phyloP scores from a whole-genome alignment of 2,888 invertebrate species.

The Mesodorylaimus sp. region DNA sequence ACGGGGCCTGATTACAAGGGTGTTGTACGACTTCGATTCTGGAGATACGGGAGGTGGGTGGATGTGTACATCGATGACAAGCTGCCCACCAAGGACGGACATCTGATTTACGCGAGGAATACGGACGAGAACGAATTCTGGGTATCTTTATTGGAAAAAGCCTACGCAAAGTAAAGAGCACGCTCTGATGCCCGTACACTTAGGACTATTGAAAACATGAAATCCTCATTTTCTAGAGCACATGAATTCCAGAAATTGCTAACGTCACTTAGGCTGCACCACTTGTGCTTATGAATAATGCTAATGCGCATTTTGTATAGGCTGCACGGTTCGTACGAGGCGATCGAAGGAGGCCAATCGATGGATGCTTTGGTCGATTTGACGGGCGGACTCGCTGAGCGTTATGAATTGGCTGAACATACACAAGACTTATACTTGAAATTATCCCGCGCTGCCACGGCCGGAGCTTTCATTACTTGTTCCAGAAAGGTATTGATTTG shows the following conservation, averaged over 20 bases:
- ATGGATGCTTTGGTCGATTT: constrained; percentile 37
- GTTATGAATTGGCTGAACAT: constrained; percentile 26
- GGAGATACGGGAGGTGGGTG: constrained; percentile 35
- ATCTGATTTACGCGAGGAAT: constrained; percentile 30
- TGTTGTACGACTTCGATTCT: constrained; percentile 32
- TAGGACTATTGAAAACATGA: too few relatives aligned
- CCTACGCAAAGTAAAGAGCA: constrained; percentile 35
- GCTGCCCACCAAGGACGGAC: constrained; percentile 21
- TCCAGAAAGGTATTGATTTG: constrained; percentile 30
- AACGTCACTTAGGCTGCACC: too few relatives aligned
- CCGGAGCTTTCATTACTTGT: constrained; percentile 35
- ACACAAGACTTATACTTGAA: constrained; percentile 28
- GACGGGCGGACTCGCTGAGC: constrained; percentile 36
- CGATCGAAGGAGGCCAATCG: constrained; percentile 35
- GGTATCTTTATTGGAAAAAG: constrained; percentile 35
- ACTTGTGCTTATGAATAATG: too few relatives aligned
- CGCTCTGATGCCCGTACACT: too few relatives aligned
- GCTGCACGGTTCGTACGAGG: constrained; percentile 36
- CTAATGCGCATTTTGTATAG: constrained; percentile 20
- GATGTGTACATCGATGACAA: constrained; percentile 34
- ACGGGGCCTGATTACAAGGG: constrained; percentile 30
- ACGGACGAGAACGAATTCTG: constrained; percentile 33
- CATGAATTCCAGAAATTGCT: too few relatives aligned
- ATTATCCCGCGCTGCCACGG: constrained; percentile 27
- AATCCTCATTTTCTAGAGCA: too few relatives aligned